phyloP scores from a whole-genome alignment of 2,888 invertebrate genomes.

The Caenorhabditis plicata region DNA sequence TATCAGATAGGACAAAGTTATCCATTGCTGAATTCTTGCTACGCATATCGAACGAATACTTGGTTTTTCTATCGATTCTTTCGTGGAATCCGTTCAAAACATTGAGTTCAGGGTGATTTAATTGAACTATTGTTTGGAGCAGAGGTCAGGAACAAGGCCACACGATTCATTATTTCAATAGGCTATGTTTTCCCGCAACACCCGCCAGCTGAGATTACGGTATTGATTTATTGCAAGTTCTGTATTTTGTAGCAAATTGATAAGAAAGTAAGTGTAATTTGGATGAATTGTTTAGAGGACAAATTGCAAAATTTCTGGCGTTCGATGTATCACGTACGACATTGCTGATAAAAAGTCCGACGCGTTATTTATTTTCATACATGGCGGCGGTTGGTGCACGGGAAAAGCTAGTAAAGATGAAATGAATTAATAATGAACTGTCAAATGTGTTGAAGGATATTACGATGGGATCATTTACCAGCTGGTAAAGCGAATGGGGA shows the following conservation, averaged over 20 bases:
- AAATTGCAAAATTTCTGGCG: conserved; percentile 41
- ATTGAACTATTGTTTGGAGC: conserved; percentile 51
- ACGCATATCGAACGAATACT: conserved; percentile 55
- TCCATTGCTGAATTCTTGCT: conserved; percentile 54
- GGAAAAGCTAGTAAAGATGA: conserved; percentile 12
- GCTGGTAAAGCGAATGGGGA: conserved; percentile 44
- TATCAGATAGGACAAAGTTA: conserved; percentile 56
- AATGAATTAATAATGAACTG: neutral
- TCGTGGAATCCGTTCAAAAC: too few species aligned
- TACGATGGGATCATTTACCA: conserved; percentile 53
- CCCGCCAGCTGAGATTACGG: conserved; percentile 43
- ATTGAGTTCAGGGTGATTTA: conserved; percentile 44
- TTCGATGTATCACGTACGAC: conserved; percentile 52
- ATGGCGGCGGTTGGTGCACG: conserved; percentile 51
- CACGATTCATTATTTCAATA: conserved; percentile 16
- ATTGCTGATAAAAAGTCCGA: conserved; percentile 34
- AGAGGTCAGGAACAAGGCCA: conserved; percentile 41
- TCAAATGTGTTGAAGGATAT: conserved; percentile 34
- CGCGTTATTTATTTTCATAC: conserved; percentile 54
- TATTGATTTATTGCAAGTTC: conserved; percentile 5
- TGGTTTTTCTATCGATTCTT: conserved; percentile 26
- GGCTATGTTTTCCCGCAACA: conserved; percentile 17
- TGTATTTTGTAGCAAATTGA: neutral
- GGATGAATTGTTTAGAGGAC: conserved; percentile 12
- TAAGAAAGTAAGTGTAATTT: neutral